These are phyloP conservation scores for Diachasmimorpha longicaudata DNA, from an alignment of 1,140 invertebrate species.

Conservation along the genomic window DNA sequence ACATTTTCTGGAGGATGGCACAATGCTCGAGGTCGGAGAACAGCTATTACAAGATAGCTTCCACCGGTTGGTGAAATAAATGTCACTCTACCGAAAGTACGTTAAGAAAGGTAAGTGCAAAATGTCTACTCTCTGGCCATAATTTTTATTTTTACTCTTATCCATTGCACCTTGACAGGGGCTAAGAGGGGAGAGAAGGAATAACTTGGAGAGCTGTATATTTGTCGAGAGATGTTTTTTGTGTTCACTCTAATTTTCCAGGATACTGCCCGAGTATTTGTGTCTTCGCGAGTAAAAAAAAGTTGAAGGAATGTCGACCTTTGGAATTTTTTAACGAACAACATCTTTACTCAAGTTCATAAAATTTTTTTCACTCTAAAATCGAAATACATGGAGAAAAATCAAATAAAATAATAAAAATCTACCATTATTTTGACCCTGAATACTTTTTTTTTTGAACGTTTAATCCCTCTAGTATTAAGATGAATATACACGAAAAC, in stretches of 20 bases:
- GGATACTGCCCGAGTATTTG: background rate
- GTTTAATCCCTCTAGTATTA: too few species aligned
- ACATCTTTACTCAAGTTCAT: too few species aligned
- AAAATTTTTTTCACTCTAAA: too few species aligned
- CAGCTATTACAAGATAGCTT: slow-evolving; percentile 33
- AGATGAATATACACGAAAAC: too few species aligned
- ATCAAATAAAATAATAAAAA: too few species aligned
- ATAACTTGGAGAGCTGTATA: background rate
- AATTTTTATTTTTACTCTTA: background rate
- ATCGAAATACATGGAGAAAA: too few species aligned
- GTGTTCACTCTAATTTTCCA: background rate
- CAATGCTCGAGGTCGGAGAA: slow-evolving; percentile 18
- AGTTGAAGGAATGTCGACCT: too few species aligned
- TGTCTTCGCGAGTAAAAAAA: background rate
- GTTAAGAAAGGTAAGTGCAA: slow-evolving; percentile 13
- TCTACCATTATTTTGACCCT: too few species aligned
- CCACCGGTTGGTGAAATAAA: slow-evolving; percentile 36
- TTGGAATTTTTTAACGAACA: too few species aligned
- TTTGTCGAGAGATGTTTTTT: background rate
- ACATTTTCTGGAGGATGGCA: background rate
- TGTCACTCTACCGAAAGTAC: slow-evolving; percentile 20
- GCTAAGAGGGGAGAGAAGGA: background rate
- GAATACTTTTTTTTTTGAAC: too few species aligned
- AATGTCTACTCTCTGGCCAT: slow-evolving; percentile 7
- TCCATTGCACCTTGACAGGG: background rate